Evolutionary conservation across 2,113 vertebrate genomes (phyloP).

Genomic region (Sylvietta virens): DNA sequence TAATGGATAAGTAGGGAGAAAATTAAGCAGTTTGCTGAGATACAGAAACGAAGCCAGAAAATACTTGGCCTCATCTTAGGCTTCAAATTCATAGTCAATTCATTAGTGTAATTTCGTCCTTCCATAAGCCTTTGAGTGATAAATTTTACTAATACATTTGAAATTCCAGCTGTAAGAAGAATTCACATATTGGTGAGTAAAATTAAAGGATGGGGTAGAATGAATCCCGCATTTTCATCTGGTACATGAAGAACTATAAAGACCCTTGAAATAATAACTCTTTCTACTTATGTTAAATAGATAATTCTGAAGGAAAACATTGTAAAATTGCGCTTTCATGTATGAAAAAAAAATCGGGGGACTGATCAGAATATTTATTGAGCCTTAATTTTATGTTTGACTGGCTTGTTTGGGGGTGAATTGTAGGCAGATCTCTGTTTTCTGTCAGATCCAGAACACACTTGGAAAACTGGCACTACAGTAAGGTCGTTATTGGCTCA

Average conservation of each 20-base stretch:
- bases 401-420: neutral
- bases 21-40: slow-evolving; percentile 73
- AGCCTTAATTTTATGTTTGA: slow-evolving; percentile 8
- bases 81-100: slow-evolving; percentile 76
- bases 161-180: slow-evolving; percentile 72
- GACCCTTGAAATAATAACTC: slow-evolving; percentile 38
- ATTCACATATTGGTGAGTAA: slow-evolving; percentile 62
- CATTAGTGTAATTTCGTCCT: slow-evolving; percentile 73
- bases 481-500: neutral
- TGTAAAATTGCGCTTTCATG: slow-evolving; percentile 5
- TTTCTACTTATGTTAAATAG: slow-evolving; percentile 51
- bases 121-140: slow-evolving; percentile 67
- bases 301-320: slow-evolving; percentile 38
- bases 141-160: slow-evolving; percentile 68
- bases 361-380: neutral
- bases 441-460: neutral
- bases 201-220: slow-evolving; percentile 67
- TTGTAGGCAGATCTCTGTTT: neutral
- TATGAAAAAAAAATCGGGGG: neutral
- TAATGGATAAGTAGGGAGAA: slow-evolving; percentile 75
- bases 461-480: neutral
- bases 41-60: slow-evolving; percentile 71
- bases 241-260: slow-evolving; percentile 57
- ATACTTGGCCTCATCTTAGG: slow-evolving; percentile 71
- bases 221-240: slow-evolving; percentile 66